Conservation (phyloP, 2,113 vertebrate genomes). For the Lophotis ruficrista region DNA sequence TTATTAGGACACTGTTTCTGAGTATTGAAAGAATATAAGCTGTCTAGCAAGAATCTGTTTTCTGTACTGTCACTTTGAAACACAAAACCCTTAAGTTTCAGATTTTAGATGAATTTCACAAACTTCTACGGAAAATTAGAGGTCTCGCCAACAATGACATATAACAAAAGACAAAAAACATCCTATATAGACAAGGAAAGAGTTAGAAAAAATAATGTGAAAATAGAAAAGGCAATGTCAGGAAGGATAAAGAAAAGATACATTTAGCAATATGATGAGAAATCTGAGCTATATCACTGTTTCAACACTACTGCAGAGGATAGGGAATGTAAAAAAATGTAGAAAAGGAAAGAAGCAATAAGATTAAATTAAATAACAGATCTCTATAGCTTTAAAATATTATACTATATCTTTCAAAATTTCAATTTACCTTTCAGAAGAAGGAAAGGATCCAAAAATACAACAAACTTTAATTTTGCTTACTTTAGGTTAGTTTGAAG, state of each 20-base stretch:
- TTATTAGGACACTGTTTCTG: neutral
- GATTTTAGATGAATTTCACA: neutral
- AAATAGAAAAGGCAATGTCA: neutral
- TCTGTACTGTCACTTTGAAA: neutral
- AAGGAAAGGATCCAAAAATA: neutral
- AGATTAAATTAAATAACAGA: neutral
- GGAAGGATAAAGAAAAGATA: neutral
- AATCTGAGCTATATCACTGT: neutral
- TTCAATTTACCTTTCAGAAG: neutral
- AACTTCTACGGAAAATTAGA: neutral
- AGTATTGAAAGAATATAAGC: neutral
- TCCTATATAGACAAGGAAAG: neutral
- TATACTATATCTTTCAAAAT: neutral
- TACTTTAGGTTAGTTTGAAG: neutral
- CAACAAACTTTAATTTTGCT: neutral
- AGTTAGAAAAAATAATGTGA: neutral
- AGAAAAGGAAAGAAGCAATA: neutral
- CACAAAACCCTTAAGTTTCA: neutral
- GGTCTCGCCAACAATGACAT: neutral
- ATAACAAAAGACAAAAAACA: neutral
- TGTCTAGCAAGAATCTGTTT: neutral
- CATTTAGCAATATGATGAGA: neutral
- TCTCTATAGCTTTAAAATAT: neutral
- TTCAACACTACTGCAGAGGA: neutral
- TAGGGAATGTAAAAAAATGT: neutral